These are phyloP conservation scores for Paratilapia polleni DNA, from an alignment of 2,113 vertebrate species.

Conservation along the genomic window DNA sequence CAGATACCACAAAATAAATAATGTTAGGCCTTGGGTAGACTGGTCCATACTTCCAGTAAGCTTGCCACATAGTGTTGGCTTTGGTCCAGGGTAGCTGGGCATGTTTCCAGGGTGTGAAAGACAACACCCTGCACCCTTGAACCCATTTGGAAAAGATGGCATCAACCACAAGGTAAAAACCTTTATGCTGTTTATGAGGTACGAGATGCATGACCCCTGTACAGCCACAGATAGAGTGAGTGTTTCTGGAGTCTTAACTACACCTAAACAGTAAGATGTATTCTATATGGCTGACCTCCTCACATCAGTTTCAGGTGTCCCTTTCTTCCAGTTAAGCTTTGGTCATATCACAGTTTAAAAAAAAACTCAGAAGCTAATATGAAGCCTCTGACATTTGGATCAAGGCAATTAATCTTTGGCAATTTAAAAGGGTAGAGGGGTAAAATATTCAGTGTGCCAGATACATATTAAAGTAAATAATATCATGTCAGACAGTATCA, in stretches of 20 bases:
- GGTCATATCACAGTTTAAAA: neutral
- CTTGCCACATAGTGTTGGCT: neutral
- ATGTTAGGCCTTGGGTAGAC: neutral
- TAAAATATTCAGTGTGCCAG: neutral
- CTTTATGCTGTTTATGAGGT: neutral
- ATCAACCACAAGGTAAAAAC: neutral
- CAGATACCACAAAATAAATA: neutral
- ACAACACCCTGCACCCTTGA: neutral
- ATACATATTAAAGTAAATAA: neutral
- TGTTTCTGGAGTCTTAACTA: neutral
- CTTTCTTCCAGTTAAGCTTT: neutral
- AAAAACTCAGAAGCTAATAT: neutral
- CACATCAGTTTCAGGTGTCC: neutral
- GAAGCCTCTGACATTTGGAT: neutral
- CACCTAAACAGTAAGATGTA: neutral
- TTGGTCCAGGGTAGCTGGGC: neutral
- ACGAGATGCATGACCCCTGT: neutral
- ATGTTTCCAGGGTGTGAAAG: neutral
- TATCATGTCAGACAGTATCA: neutral
- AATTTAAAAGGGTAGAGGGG: neutral
- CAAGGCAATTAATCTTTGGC: neutral
- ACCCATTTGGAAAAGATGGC: neutral
- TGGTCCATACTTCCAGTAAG: neutral
- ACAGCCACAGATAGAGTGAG: neutral
- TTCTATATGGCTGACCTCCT: neutral